Evolutionary conservation across 2,113 vertebrate species (phyloP).

Genomic region (Mirza zaza): DNA sequence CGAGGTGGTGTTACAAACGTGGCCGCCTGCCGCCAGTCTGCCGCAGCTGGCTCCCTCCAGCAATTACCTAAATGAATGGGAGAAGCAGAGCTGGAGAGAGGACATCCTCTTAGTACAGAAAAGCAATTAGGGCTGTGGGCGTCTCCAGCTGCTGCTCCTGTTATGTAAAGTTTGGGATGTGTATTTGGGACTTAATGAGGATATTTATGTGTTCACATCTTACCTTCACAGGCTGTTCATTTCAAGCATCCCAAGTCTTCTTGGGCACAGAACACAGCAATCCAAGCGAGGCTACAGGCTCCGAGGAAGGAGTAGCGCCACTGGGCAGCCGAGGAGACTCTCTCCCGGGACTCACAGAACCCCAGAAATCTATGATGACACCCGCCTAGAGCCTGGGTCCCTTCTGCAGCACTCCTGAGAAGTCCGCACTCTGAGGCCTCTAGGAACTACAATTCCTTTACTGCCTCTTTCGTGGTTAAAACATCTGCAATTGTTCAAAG

Average conservation of each 20-base stretch:
- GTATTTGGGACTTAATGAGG: slow-evolving; percentile 73
- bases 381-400: background rate
- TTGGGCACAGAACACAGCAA: background rate
- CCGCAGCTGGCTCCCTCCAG: slow-evolving; percentile 78
- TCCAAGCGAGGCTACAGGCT: background rate
- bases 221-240: slow-evolving; percentile 78
- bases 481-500: background rate
- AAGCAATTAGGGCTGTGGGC: slow-evolving; percentile 83
- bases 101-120: slow-evolving; percentile 79
- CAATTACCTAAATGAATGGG: slow-evolving; percentile 85
- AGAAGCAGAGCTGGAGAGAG: slow-evolving; percentile 79
- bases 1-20: slow-evolving; percentile 82
- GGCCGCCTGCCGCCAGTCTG: background rate
- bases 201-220: slow-evolving; percentile 80
- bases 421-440: background rate
- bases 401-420: background rate
- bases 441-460: background rate
- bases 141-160: slow-evolving; percentile 80
- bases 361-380: background rate
- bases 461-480: background rate
- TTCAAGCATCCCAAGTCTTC: slow-evolving; percentile 69
- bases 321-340: background rate
- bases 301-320: background rate
- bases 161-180: slow-evolving; percentile 84
- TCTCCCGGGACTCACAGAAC: background rate